Evolutionary conservation across 2,113 vertebrate species (phyloP).

Genomic region (Pionites leucogaster): DNA sequence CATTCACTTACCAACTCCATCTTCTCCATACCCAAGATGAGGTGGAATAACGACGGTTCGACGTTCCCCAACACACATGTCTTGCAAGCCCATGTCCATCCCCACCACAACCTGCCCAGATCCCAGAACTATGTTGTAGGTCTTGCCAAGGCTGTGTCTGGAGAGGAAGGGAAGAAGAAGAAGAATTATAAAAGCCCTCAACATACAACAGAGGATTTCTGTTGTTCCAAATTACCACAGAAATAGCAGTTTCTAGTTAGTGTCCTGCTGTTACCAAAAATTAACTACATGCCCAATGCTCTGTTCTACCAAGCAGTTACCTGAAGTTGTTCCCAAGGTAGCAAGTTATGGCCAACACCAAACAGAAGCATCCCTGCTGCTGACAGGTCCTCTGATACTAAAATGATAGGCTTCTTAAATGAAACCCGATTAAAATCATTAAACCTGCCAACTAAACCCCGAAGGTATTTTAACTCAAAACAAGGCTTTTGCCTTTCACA

Average conservation of each 20-base stretch:
- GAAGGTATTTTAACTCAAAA: not conserved
- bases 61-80: conserved; percentile 95
- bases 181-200: not conserved
- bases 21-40: conserved; percentile 94
- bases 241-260: not conserved
- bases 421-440: not conserved
- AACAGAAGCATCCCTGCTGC: not conserved
- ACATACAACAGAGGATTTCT: not conserved
- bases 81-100: conserved; percentile 92
- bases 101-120: conserved; percentile 91
- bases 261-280: not conserved
- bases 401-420: not conserved
- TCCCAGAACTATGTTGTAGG: conserved; percentile 93
- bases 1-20: conserved; percentile 88
- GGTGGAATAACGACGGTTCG: conserved; percentile 88
- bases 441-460: not conserved
- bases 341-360: not conserved
- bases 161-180: not conserved
- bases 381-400: not conserved
- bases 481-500: not conserved
- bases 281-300: not conserved
- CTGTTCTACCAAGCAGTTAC: not conserved
- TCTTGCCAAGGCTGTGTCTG: conserved; percentile 92
- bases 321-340: not conserved
- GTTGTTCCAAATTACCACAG: not conserved